Evolutionary conservation across 2,888 invertebrate genomes (phyloP).

Genomic region (Eupithecia insigniata): DNA sequence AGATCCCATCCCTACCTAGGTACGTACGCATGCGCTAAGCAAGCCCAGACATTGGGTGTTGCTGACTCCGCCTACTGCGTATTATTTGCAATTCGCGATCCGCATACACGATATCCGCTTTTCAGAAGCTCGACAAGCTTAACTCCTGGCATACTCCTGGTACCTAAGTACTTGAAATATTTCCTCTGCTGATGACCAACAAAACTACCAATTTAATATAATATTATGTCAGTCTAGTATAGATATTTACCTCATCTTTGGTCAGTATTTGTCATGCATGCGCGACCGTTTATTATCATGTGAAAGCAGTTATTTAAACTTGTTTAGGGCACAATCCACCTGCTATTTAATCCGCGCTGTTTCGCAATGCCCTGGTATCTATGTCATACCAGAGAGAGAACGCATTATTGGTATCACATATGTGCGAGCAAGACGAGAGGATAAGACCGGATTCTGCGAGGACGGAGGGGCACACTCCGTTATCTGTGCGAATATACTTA

Average conservation of each 20-base stretch:
- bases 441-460: conserved; percentile 76
- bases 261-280: conserved; percentile 50
- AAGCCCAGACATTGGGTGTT: conserved; percentile 69
- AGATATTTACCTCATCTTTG: background rate
- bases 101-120: background rate
- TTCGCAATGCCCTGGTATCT: conserved; percentile 82
- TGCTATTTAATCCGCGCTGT: conserved; percentile 84
- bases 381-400: conserved; percentile 74
- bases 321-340: conserved; percentile 82
- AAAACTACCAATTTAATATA: background rate
- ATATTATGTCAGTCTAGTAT: background rate
- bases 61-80: conserved; percentile 72
- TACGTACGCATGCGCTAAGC: conserved; percentile 69
- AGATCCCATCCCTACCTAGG: conserved; percentile 14
- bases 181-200: background rate
- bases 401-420: conserved; percentile 38
- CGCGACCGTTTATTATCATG: conserved; percentile 64
- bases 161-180: background rate
- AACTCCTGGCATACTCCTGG: no score
- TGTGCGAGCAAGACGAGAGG: conserved; percentile 61
- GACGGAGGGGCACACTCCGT: conserved; percentile 75
- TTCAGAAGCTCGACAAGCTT: background rate
- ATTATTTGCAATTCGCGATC: conserved; percentile 27
- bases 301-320: conserved; percentile 83
- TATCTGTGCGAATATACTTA: conserved; percentile 83